Percentiles rank a stretch among this genome's conserved stretches.
phyloP scores from a whole-genome alignment of 2,113 vertebrate genomes.

The Tonatia bakeri region DNA sequence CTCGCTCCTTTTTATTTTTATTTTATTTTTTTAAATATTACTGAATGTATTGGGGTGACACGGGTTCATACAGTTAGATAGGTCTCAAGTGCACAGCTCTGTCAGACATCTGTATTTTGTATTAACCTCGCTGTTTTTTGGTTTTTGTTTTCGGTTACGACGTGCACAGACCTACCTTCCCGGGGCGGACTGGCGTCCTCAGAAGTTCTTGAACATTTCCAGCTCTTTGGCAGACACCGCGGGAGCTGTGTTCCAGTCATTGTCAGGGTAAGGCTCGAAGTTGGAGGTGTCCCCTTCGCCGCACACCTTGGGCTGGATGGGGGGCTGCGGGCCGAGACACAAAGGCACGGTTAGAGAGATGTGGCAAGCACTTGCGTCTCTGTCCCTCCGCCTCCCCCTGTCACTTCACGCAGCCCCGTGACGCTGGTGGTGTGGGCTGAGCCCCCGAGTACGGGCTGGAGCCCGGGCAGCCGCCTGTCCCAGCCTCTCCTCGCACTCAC shows the following conservation, averaged over 20 bases:
- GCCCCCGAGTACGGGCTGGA: neutral
- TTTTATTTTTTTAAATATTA: too few relatives aligned
- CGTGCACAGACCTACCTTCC: neutral
- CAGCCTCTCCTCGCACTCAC: rapidly evolving
- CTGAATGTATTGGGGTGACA: too few relatives aligned
- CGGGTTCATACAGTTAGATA: too few relatives aligned
- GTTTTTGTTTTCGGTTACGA: too few relatives aligned
- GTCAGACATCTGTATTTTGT: too few relatives aligned
- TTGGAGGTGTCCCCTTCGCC: constrained; percentile 95
- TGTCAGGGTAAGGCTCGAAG: constrained; percentile 96
- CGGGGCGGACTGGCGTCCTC: neutral
- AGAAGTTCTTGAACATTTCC: constrained; percentile 95
- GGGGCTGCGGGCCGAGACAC: constrained; percentile 81
- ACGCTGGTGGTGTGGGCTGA: neutral
- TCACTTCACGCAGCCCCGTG: too few relatives aligned
- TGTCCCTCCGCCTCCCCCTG: neutral
- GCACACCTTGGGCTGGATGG: constrained; percentile 92
- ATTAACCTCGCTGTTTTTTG: too few relatives aligned
- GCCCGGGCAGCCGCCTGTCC: rapidly evolving
- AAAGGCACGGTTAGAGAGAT: rapidly evolving
- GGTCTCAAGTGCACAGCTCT: too few relatives aligned
- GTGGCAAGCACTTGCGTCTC: rapidly evolving
- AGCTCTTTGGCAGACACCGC: constrained; percentile 88
- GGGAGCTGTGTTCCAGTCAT: constrained; percentile 89
- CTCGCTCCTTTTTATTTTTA: too few relatives aligned